Base-by-base conservation (phyloP, 53 echinoderm and acorn worm genomes). In the Paelopatides confundens region DNA sequence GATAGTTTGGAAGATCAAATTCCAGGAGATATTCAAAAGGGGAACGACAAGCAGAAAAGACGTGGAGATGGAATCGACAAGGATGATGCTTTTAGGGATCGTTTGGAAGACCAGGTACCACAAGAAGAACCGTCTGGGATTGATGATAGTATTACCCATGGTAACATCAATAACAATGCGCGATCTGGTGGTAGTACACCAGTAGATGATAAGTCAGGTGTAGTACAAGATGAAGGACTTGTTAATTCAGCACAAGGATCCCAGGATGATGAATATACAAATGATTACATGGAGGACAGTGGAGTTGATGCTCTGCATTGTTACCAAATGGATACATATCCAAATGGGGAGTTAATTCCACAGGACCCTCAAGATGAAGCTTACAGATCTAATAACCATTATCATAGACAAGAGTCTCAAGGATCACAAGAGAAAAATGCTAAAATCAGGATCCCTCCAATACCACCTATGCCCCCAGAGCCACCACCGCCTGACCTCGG, bases 1-100 rank as follows among this genome's bases (percentile, higher is more conserved):
- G 63, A 84, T 63, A 84, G 89, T 63, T 62, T 85, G 53, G 89
- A 30, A 62, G 66, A 76, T 23, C 63, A 88, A 48, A 66, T 31
- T n/a, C 40, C 84, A 37, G 36, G 29, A 47, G 81, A 81, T 28
- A 2, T 31, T 28, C 18, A 4, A 7, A 9, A 6, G 12, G 81
- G 18, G 2, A 27, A 52, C 4, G 58, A 11, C 31, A 21, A 31
- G 40, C 15, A 51, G 32, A 9, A 10, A 47, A 11, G 33, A 26
- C 18, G 28, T 17, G 34, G 54, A 15, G 21, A 0, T 29, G 32
- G 58, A 69, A 31, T 7, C 17, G 17, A 76, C 23, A 38, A 76
- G 17, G 87, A 47, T 63, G 82, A 82, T 5, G 31, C 15, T 15
- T 82, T 82, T 12, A 85, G 74, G 31, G 92, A 66, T 37, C 67